Conservation (phyloP, 53 echinoderm and acorn worm genomes). For the Luidia sarsii region DNA sequence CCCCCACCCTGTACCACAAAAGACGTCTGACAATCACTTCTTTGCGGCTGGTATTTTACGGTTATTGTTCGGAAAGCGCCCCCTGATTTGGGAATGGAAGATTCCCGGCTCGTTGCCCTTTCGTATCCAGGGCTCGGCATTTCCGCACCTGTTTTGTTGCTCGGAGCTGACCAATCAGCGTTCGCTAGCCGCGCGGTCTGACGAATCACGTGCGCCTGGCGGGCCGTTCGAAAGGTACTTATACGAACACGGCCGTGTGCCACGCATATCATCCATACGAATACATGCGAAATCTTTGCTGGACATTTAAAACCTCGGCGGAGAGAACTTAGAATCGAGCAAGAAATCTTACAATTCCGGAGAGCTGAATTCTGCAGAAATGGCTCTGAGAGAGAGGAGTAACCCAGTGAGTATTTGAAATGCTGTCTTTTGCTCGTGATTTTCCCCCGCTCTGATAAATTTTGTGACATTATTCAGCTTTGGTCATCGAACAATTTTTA, state of each 20-base stretch:
- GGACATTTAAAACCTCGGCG: conserved; percentile 3
- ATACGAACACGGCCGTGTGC: background rate
- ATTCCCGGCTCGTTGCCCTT: too few relatives aligned
- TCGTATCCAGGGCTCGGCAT: conserved; percentile 41
- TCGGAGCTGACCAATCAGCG: conserved; percentile 24
- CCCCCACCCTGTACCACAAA: too few relatives aligned
- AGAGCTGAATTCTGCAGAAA: background rate
- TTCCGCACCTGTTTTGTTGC: conserved; percentile 35
- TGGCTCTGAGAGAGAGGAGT: conserved; percentile 37
- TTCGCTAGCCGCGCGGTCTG: conserved; percentile 2
- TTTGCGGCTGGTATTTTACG: too few relatives aligned
- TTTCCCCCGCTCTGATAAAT: too few relatives aligned
- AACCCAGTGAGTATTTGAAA: conserved; percentile 36
- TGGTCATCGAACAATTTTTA: too few relatives aligned
- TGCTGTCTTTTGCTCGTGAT: too few relatives aligned
- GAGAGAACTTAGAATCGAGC: background rate
- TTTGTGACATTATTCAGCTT: too few relatives aligned
- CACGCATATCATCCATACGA: too few relatives aligned
- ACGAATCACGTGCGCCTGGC: conserved; percentile 48
- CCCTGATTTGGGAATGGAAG: conserved; percentile 27
- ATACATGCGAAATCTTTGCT: background rate
- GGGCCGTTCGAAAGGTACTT: conserved; percentile 43
- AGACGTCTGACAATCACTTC: too few relatives aligned
- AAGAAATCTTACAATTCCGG: background rate
- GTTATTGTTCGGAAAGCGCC: too few relatives aligned